Base-by-base conservation (phyloP, 2,888 invertebrate genomes). In the Drosophila colorata region DNA sequence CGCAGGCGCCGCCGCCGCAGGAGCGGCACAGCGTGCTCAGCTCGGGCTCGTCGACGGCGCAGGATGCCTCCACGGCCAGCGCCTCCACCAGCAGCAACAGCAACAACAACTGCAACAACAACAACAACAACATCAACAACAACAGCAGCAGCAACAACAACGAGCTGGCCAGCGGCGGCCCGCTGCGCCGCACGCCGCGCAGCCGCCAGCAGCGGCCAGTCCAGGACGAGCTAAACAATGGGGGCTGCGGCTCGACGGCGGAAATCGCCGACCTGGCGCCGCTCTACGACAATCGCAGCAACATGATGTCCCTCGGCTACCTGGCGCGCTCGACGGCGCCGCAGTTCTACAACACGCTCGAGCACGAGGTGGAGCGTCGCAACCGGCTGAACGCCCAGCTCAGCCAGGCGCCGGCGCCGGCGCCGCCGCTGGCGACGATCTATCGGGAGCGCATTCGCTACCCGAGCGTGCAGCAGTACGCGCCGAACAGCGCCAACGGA, bases 311-410 rank as follows among this genome's bases (percentile, higher is more conserved):
- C n/a, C 74, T 91, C 20, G 89, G 90, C 51, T 90, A 90, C 44
- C 74, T 89, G 74, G 77, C 71, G 9, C 80, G 89, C 35, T 74
- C 78, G 20, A 77, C 78, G 0, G 82, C 87, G 16, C 86, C 88
- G 13, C 90, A 91, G 53, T 90, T 90, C 67, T 91, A 90, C 69
- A 91, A 91, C 37, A 90, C 90, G 37, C 80, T 91, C 20, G 92
- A 92, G 66, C 91, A 78, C 69, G 92, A 92, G 58, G 92, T 92
- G 48, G 92, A 92, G 69, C 88, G 92, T 0, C 76, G 92, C 51
- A 92, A 92, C 77, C 90, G 92, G 37, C 91, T 92, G 31, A 92
- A 92, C 60, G 91, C 91, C 25, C 92, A 92, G 49, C 77, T 91
- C 6, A 90, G 91, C 43, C 89, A 90, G 65, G 66, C 72, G 0